Percentiles rank a stretch among this genome's conserved stretches.
These are phyloP conservation scores for Eunapius fragilis DNA, from an alignment of 37 sponge, comb jelly and placozoan genomes.

Conservation along the genomic window DNA sequence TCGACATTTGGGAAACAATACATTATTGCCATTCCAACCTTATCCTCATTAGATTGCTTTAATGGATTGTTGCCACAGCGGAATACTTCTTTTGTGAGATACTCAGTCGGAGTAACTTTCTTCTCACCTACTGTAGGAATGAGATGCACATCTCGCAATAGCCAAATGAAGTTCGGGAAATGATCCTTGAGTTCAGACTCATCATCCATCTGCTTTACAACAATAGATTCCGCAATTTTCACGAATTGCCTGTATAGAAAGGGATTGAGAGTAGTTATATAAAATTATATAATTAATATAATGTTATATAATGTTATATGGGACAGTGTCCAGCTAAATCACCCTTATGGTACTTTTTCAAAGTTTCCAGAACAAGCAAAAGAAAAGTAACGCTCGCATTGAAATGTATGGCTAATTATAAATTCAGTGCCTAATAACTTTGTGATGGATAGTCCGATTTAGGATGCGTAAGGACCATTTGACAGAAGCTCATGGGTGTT, in stretches of 20 bases:
- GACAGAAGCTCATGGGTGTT: too few relatives aligned
- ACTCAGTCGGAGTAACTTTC: conserved; percentile 30
- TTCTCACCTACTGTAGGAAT: background rate
- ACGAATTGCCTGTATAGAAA: conserved; percentile 15
- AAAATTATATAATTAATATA: too few relatives aligned
- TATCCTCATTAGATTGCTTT: background rate
- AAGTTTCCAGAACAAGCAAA: too few relatives aligned
- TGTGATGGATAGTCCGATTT: too few relatives aligned
- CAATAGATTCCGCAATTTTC: conserved; percentile 8
- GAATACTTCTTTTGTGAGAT: conserved; percentile 2
- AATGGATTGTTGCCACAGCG: background rate
- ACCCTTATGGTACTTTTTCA: too few relatives aligned
- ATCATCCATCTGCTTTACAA: background rate
- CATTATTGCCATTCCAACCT: conserved; percentile 3
- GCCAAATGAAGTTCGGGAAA: conserved; percentile 58
- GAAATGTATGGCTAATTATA: too few relatives aligned
- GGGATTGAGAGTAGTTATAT: background rate
- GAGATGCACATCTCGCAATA: conserved; percentile 27
- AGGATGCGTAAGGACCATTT: too few relatives aligned
- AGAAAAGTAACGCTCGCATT: too few relatives aligned
- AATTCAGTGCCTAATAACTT: too few relatives aligned
- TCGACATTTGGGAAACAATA: conserved; percentile 23
- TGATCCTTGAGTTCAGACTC: conserved; percentile 3
- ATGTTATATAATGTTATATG: too few relatives aligned
- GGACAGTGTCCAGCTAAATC: too few relatives aligned